Evolutionary conservation across 2,113 vertebrate species (phyloP).

Genomic region (Sinocyclocheilus maitianheensis): DNA sequence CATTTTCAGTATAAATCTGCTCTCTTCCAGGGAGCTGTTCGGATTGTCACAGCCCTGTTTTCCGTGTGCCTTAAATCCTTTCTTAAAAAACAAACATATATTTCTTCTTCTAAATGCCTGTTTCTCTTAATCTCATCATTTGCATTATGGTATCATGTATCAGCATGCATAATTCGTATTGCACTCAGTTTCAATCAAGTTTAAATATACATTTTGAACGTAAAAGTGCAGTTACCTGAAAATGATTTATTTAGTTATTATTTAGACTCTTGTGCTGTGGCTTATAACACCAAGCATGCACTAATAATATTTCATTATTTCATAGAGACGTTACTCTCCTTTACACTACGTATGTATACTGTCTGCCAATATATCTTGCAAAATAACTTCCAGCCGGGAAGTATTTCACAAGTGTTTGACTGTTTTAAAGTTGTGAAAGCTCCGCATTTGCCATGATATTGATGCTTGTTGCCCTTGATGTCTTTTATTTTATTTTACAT

Average conservation of each 20-base stretch:
- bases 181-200: not conserved
- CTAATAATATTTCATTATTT: not conserved
- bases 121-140: not conserved
- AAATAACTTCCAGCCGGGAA: not conserved
- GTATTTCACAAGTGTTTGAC: slow-evolving; percentile 15
- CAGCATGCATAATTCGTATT: not conserved
- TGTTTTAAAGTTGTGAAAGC: slow-evolving; percentile 12
- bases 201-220: not conserved
- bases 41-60: not conserved
- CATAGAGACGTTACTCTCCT: not conserved
- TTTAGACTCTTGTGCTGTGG: not conserved
- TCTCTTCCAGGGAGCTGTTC: not conserved
- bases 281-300: not conserved
- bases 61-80: slow-evolving; percentile 17
- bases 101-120: not conserved
- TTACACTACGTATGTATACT: not conserved
- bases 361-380: not conserved
- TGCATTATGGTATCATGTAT: not conserved
- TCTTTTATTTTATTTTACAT: not conserved
- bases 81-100: not conserved
- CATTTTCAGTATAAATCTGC: slow-evolving; percentile 36
- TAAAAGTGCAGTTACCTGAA: not conserved
- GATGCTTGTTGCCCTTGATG: not conserved
- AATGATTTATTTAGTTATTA: not conserved
- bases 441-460: not conserved